Evolutionary conservation across 2,888 invertebrate genomes (phyloP), one percentile per base, ranked within the genome.

Genomic region (Augiades crinisus): DNA sequence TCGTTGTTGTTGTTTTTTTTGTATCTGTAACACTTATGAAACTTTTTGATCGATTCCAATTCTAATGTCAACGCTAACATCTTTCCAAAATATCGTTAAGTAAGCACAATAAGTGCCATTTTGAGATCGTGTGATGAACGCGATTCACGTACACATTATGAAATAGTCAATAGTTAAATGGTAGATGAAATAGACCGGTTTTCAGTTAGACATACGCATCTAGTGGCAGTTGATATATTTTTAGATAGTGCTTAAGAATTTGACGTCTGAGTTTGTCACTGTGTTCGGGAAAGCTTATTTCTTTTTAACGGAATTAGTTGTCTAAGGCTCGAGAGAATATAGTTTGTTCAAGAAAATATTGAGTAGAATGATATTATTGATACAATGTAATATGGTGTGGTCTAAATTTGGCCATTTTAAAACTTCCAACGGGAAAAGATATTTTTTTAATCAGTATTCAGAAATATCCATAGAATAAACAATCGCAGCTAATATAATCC

Each of bases 141-240:
- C 51, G 37, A 21, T 22, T 10, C 22, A 37, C 43, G 54, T 62
- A 62, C 64, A 66, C 72, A 72, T 68, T 70, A 68, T 61, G 59
- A 70, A 79, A 84, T 87, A 87, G 85, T 82, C 76, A 83, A 85
- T 87, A 86, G 84, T 70, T 78, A 65, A 80, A 75, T 75, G 74
- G 78, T 87, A 87, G 86, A 65, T 62, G 66, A 83, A 84, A 87
- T 87, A 88, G 80, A 77, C 88, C 85, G 85, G 88, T 81, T 88
- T 85, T 88, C 71, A 67, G 73, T 88, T 88, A 86, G 88, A 75
- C 84, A 86, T 87, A 86, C 68, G 79, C 84, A 81, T 74, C 76
- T 87, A 87, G 83, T 72, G 67, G 81, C 87, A 85, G 83, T 75
- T 71, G 69, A 62, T 77, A 76, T 76, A 81, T 62, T 75, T 77